phyloP scores from a whole-genome alignment of 2,113 vertebrate species.

The Vulpes lagopus region DNA sequence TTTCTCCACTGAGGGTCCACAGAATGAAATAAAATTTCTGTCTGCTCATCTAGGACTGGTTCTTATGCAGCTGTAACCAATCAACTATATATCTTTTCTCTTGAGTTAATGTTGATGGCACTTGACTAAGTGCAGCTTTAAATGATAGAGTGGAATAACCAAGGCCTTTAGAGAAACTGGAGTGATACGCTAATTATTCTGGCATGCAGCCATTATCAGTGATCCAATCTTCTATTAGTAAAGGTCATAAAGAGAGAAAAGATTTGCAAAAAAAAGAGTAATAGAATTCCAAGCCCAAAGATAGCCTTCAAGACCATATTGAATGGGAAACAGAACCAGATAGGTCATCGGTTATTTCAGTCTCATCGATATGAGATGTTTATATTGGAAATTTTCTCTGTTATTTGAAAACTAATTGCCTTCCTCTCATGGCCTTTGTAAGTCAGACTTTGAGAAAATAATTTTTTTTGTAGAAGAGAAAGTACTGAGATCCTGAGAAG shows the following conservation, averaged over 20 bases:
- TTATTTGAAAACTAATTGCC: neutral
- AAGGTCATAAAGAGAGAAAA: conserved; percentile 23
- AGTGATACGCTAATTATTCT: neutral
- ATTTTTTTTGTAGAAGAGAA: neutral
- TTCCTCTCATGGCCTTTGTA: neutral
- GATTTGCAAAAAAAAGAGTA: neutral
- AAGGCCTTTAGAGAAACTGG: neutral
- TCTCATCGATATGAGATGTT: neutral
- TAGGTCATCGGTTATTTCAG: neutral
- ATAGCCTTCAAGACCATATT: neutral
- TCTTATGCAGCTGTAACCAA: neutral
- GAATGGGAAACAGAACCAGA: neutral
- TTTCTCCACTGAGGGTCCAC: neutral
- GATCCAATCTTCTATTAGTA: neutral
- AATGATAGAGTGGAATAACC: neutral
- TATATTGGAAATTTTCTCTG: neutral
- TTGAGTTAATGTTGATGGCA: neutral
- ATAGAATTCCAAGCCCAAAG: neutral
- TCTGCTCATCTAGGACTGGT: neutral
- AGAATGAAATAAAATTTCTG: neutral
- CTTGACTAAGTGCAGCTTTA: conserved; percentile 10
- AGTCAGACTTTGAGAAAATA: neutral
- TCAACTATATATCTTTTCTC: neutral
- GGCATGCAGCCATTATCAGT: neutral
- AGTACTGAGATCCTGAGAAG: neutral